Evolutionary conservation across 2,797 vertebrate genomes (phyloP), one percentile per base, ranked within the genome.

Genomic region (Sebastes baramenuke): DNA sequence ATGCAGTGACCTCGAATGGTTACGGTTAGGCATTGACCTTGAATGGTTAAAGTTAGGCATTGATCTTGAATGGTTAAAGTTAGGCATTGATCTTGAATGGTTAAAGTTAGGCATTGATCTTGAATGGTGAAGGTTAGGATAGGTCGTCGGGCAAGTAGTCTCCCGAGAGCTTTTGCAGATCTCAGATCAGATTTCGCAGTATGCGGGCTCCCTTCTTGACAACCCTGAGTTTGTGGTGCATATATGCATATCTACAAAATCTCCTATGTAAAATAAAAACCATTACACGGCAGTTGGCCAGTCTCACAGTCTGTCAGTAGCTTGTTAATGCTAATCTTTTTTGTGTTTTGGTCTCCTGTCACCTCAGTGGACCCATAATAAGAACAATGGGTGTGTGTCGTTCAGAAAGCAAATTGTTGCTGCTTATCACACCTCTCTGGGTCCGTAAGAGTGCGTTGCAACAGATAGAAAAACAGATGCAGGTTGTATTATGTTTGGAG

Each of bases 401-500:
- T 2, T 52, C 18, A 52, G 49, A 52, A 52, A 52, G 20, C 49
- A 52, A 52, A 52, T 52, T n/a, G 49, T n/a, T n/a, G 49, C 49
- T 52, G 20, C 42, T 18, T 49, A 54, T 11, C 49, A 9, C 9
- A 54, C 49, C 20, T 54, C 20, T 54, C 49, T 54, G 20, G n/a
- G 49, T 49, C 16, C 2, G 9, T 22, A n/a, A 10, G 49, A 54
- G 49, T 54, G 20, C n/a, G 4, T 54, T 54, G 7, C 49, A 10
- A 22, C 54, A 56, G 55, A 27, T 58, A 18, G 25, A 59, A 22
- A 69, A 77, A 72, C 55, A 80, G 38, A 80, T 52, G 16, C 38
- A 20, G 27, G 49, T 80, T 72, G 68, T 75, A 56, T 36, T 80
- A 24, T 75, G 60, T 68, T 67, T 83, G 61, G 54, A 86, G 46